Evolutionary conservation across 2,113 vertebrate species (phyloP).

Genomic region (Numida meleagris): DNA sequence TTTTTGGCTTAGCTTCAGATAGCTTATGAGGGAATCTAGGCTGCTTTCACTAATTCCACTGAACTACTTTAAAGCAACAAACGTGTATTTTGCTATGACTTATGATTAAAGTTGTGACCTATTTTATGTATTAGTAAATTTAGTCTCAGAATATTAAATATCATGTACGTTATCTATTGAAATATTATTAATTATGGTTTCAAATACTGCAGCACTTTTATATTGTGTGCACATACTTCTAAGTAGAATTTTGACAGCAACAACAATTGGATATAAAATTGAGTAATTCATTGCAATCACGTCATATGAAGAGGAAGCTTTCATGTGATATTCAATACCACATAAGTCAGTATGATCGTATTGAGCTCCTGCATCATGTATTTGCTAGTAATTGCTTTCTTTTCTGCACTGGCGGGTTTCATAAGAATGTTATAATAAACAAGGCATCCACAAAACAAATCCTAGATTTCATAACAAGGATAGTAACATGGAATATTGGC

Average conservation of each 20-base stretch:
- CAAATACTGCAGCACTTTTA: not conserved
- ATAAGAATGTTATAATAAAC: not conserved
- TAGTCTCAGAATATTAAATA: slow-evolving; percentile 3
- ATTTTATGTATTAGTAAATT: slow-evolving; percentile 46
- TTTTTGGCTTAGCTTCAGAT: slow-evolving; percentile 78
- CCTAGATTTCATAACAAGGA: not conserved
- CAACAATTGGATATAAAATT: not conserved
- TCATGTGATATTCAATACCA: not conserved
- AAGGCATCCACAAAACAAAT: not conserved
- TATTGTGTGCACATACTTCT: not conserved
- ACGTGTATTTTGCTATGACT: slow-evolving; percentile 61
- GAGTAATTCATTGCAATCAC: not conserved
- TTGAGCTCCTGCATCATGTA: not conserved
- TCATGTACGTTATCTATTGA: not conserved
- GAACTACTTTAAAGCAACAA: slow-evolving; percentile 72
- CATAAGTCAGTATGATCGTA: not conserved
- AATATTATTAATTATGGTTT: not conserved
- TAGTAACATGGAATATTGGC: not conserved
- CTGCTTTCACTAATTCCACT: slow-evolving; percentile 75
- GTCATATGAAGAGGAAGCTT: not conserved
- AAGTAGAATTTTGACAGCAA: not conserved
- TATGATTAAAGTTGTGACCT: slow-evolving; percentile 71
- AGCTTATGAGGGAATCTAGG: slow-evolving; percentile 73
- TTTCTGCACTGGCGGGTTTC: not conserved
- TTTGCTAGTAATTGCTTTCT: not conserved